Base-by-base conservation (phyloP, 64 coral and sea anemone species). In the Actinia equina region DNA sequence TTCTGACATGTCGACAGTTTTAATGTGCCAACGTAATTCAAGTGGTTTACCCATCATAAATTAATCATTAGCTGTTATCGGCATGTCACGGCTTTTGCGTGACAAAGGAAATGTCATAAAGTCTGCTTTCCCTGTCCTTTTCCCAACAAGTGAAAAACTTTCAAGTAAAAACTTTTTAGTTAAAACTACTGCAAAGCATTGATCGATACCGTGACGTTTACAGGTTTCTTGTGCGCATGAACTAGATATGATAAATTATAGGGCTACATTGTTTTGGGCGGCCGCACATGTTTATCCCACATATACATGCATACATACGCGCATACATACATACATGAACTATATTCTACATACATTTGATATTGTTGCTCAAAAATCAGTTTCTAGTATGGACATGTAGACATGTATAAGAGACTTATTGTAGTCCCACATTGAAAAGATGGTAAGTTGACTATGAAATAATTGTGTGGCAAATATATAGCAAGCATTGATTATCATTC, bases 31-130 rank as follows among this genome's bases (percentile, higher is more conserved):
- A 69, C 27, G n/a, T 65, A 65, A n/a, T 65, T 79, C 77, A 79
- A 79, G 77, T 44, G 77, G 77, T 17, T 81, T 81, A 81, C 78
- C 78, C 52, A 52, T 2, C 63, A 81, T 81, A 44, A 81, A 81
- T 81, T 81, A 81, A 81, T 81, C 44, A 81, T 49, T 57, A 57
- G 55, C 55, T 57, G 15, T 16, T 57, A 30, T 42, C 69, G 2
- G 69, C 26, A 26, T 74, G 69, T 30, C 69, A 74, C 63, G 69
- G 41, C 26, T 74, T 74, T 41, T 74, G 69, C 69, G 69, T 74
- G 69, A 74, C 69, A 74, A 8, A 71, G 9, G 5, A 7, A 0
- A 16, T 17, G 17, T n/a, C n/a, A 60, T 16, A 18, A 60, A 8
- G 46, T 49, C 7, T 49, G 46, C 30, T 37, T 49, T 60, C 14